Evolutionary conservation across 2,888 invertebrate species (phyloP).

Genomic region (Pollenia griseotomentosa): DNA sequence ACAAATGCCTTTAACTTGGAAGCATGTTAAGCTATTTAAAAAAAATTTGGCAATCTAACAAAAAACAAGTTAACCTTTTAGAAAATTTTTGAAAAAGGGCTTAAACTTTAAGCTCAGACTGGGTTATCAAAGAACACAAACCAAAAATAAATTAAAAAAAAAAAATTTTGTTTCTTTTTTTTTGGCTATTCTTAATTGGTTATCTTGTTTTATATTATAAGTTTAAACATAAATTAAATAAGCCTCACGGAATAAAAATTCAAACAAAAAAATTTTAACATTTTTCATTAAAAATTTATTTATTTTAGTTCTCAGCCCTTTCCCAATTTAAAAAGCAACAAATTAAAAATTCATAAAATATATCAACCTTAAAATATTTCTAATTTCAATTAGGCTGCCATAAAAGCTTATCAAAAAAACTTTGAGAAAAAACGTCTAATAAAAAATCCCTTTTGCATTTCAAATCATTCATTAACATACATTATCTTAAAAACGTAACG

Average conservation of each 20-base stretch:
- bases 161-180: too few relatives aligned
- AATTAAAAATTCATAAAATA: neutral
- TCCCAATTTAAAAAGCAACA: neutral
- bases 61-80: too few relatives aligned
- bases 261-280: neutral
- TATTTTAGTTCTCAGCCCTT: neutral
- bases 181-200: too few relatives aligned
- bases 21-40: too few relatives aligned
- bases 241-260: neutral
- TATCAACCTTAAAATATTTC: neutral
- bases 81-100: too few relatives aligned
- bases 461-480: constrained; percentile 4
- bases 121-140: too few relatives aligned
- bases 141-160: too few relatives aligned
- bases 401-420: neutral
- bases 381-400: neutral
- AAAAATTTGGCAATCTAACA: too few relatives aligned
- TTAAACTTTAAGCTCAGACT: too few relatives aligned
- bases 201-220: too few relatives aligned
- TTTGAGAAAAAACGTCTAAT: neutral
- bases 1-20: too few relatives aligned
- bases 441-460: constrained; percentile 3
- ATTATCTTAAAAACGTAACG: neutral
- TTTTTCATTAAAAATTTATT: neutral
- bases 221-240: too few relatives aligned